Conservation (phyloP, 2,888 invertebrate species). For the Agapostemon virescens region DNA sequence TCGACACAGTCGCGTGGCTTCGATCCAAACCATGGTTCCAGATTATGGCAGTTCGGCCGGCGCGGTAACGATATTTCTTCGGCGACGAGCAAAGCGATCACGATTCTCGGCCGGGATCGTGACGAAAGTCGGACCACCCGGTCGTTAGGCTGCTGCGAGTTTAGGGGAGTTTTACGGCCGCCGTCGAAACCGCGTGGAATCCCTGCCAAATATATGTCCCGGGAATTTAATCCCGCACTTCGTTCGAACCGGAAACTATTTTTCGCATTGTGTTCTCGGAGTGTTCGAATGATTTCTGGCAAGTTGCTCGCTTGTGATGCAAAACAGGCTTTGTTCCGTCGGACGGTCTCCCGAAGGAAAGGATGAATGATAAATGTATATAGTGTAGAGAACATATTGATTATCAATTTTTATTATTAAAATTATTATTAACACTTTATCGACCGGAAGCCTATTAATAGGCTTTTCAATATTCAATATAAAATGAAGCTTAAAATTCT, state of each 20-base stretch:
- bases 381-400: too few relatives aligned
- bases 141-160: background rate
- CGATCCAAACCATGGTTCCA: too few relatives aligned
- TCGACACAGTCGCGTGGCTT: too few relatives aligned
- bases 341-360: too few relatives aligned
- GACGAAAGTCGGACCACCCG: background rate
- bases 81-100: background rate
- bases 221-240: background rate
- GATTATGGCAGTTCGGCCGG: conserved; percentile 5
- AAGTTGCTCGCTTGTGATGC: background rate
- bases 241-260: background rate
- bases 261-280: background rate
- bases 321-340: background rate
- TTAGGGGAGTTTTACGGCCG: conserved; percentile 1
- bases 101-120: background rate
- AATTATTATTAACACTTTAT: too few relatives aligned
- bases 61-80: background rate
- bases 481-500: too few relatives aligned
- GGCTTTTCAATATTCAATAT: too few relatives aligned
- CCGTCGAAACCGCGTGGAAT: background rate
- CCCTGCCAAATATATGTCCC: background rate
- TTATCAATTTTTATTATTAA: too few relatives aligned
- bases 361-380: too few relatives aligned
- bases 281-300: background rate
- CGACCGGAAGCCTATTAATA: too few relatives aligned